These are phyloP conservation scores for Rotaria socialis DNA, from an alignment of 2,888 invertebrate genomes.

Conservation along the genomic window DNA sequence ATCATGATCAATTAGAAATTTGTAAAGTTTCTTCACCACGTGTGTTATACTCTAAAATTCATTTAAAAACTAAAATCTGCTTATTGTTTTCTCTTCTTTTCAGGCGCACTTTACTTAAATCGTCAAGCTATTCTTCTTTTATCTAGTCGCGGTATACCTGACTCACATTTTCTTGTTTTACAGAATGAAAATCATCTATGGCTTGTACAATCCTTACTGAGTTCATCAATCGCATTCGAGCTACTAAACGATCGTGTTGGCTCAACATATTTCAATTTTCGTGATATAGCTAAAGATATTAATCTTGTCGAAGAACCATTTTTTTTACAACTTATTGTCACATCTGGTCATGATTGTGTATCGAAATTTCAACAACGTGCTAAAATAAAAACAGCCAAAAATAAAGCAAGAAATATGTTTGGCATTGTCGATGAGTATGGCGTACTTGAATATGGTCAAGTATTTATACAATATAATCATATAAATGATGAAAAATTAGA, in stretches of 20 bases:
- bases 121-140: conserved; percentile 23
- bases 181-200: conserved; percentile 35
- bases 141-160: not conserved
- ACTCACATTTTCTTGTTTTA: conserved; percentile 18
- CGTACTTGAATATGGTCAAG: conserved; percentile 21
- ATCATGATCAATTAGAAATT: conserved; percentile 28
- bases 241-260: conserved; percentile 20
- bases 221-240: conserved; percentile 9
- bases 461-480: conserved; percentile 34
- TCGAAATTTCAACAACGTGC: conserved; percentile 10
- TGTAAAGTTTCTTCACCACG: conserved; percentile 24
- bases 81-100: not conserved
- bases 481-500: conserved; percentile 17
- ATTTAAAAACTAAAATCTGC: not conserved
- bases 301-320: conserved; percentile 32
- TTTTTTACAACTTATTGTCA: not conserved
- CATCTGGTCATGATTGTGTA: not conserved
- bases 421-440: conserved; percentile 31
- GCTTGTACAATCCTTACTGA: conserved; percentile 2
- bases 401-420: conserved; percentile 37
- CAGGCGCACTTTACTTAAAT: not conserved
- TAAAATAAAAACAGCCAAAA: not conserved
- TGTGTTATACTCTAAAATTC: not conserved
- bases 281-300: not conserved
- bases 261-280: not conserved